Evolutionary conservation across 2,888 invertebrate genomes (phyloP).

Genomic region (Resseliella maxima): DNA sequence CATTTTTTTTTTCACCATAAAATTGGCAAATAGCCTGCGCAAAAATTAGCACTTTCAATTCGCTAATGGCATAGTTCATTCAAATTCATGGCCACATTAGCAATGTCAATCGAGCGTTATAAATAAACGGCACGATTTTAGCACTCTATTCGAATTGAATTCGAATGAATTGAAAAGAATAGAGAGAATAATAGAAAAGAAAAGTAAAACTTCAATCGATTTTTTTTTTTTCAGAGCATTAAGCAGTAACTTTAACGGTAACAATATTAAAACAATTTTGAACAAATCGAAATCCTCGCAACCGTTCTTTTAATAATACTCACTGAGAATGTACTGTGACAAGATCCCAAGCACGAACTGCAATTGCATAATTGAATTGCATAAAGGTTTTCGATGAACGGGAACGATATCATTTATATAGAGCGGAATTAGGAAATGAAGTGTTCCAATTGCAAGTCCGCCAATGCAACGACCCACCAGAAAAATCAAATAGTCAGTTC

Average conservation of each 20-base stretch:
- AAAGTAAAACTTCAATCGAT: no score
- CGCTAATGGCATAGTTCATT: background rate
- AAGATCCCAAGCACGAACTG: constrained; percentile 55
- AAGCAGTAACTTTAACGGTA: no score
- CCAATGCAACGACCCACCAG: constrained; percentile 46
- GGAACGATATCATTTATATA: constrained; percentile 59
- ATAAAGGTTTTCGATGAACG: constrained; percentile 52
- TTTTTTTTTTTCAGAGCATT: no score
- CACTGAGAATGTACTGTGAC: constrained; percentile 40
- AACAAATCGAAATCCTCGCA: no score
- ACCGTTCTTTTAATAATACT: background rate
- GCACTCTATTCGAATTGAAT: background rate
- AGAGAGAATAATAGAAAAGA: no score
- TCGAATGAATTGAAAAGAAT: background rate
- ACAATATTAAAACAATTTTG: no score
- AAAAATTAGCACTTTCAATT: background rate
- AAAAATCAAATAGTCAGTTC: background rate
- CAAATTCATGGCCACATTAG: constrained; percentile 32
- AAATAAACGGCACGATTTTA: background rate
- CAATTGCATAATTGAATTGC: constrained; percentile 37
- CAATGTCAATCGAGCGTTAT: background rate
- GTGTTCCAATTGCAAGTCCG: constrained; percentile 58
- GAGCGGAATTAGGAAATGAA: constrained; percentile 58
- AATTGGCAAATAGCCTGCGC: background rate
- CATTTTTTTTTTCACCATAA: no score